Conservation (phyloP, 2,113 vertebrate genomes). For the Puma concolor region DNA sequence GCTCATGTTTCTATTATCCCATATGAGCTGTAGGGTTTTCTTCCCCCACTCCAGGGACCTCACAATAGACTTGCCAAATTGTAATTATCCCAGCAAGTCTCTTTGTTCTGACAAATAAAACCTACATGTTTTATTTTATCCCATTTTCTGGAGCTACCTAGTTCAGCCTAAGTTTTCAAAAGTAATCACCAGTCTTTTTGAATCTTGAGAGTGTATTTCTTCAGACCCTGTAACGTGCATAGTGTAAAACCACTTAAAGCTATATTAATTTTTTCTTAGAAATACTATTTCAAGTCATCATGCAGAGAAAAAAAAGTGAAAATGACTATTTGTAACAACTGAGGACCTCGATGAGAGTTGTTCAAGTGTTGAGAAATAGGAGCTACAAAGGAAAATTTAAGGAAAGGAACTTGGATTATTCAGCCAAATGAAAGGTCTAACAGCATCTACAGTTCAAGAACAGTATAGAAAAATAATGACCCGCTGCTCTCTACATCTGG, state of each 20-base stretch:
- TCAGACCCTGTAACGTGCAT: conserved; percentile 18
- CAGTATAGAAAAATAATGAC: not conserved
- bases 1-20: conserved; percentile 67
- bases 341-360: conserved; percentile 43
- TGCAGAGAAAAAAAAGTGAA: conserved; percentile 57
- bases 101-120: conserved; percentile 72
- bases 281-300: conserved; percentile 60
- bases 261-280: conserved; percentile 65
- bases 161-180: conserved; percentile 66
- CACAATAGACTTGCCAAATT: conserved; percentile 60
- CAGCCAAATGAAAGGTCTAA: conserved; percentile 11
- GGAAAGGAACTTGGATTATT: conserved; percentile 26
- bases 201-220: conserved; percentile 59
- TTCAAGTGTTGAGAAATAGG: conserved; percentile 38
- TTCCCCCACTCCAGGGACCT: not conserved
- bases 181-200: conserved; percentile 70
- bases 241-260: conserved; percentile 62
- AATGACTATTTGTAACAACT: conserved; percentile 68
- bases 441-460: not conserved
- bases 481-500: not conserved
- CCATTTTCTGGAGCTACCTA: conserved; percentile 61
- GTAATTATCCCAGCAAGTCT: conserved; percentile 68
- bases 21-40: conserved; percentile 18
- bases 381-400: conserved; percentile 42
- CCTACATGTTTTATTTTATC: conserved; percentile 60